These are phyloP conservation scores for Chondrilla cf. caribensis DNA, from an alignment of 37 sponge, comb jelly and placozoan genomes.

Conservation along the genomic window DNA sequence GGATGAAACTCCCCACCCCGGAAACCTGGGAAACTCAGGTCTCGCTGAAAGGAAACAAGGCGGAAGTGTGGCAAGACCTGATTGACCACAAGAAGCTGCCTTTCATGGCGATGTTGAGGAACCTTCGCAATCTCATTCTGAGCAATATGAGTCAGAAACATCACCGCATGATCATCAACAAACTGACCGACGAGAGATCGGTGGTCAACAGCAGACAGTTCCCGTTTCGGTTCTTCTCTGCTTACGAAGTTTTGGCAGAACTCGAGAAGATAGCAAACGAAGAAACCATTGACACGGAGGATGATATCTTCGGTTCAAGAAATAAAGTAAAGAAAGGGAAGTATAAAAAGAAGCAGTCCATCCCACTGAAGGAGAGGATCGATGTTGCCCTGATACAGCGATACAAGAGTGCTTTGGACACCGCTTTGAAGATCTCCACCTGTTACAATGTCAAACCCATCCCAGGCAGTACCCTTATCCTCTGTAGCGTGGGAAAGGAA, in stretches of 20 bases:
- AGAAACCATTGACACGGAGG: background rate
- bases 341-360: slow-evolving; percentile 22
- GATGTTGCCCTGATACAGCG: slow-evolving; percentile 54
- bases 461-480: slow-evolving; percentile 79
- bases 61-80: slow-evolving; percentile 88
- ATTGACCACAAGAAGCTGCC: slow-evolving; percentile 94
- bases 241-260: slow-evolving; percentile 85
- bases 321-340: slow-evolving; percentile 15
- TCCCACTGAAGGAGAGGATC: slow-evolving; percentile 3
- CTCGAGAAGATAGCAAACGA: slow-evolving; percentile 70
- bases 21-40: slow-evolving; percentile 99
- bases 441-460: slow-evolving; percentile 96
- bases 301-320: background rate
- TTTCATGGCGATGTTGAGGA: slow-evolving; percentile 99
- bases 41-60: slow-evolving; percentile 90
- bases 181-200: slow-evolving; percentile 85
- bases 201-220: slow-evolving; percentile 95
- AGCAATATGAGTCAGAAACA: slow-evolving; percentile 76
- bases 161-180: slow-evolving; percentile 82
- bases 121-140: slow-evolving; percentile 90
- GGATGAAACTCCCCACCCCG: slow-evolving; percentile 95
- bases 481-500: slow-evolving; percentile 75
- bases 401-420: slow-evolving; percentile 85
- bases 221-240: slow-evolving; percentile 97
- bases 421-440: slow-evolving; percentile 90